Evolutionary conservation across 2,797 vertebrate genomes (phyloP), one percentile per base, ranked within the genome.

Genomic region (Fistularia commersonii): DNA sequence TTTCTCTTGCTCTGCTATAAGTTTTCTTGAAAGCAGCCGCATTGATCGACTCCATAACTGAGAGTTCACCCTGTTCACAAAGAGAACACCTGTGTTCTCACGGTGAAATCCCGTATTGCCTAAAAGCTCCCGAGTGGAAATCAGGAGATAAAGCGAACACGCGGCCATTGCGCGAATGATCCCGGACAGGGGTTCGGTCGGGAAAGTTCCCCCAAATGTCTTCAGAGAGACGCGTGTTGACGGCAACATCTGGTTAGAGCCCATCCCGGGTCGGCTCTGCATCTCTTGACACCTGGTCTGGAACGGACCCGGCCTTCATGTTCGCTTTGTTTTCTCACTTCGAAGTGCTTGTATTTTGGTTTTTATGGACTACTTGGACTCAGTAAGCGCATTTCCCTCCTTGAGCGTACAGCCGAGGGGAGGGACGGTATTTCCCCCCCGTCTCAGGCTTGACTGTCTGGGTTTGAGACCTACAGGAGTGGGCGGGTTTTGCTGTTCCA

Each of bases 161-260:
- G 9, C 2, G 36, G 35, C 8, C 10, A 45, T 14, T 12, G 15
- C 10, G 23, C 9, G 23, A 41, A 39, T 32, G n/a, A n/a, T 46
- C 45, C 34, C 32, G 3, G 12, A 45, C 31, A n/a, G n/a, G n/a
- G n/a, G n/a, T n/a, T 45, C 54, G n/a, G 59, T 66, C 43, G 59
- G 41, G 23, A 61, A 45, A 55, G 41, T 45, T 60, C 8, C 42
- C 23, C 43, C 55, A 59, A 64, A 78, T 64, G 66, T 75, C 48
- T 70, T 48, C 53, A 57, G 51, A 45, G 6, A 45, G 62, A 63
- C 45, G 39, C 10, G 15, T 52, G 69, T 41, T 48, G 62, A 74
- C 57, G 14, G 57, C 51, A 71, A 84, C 85, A 84, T 86, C 82
- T 86, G 85, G 70, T 77, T 76, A 70, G 78, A 64, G 45, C 39